Base-by-base conservation (phyloP, 2,797 vertebrate species). In the Anguilla pacifica region DNA sequence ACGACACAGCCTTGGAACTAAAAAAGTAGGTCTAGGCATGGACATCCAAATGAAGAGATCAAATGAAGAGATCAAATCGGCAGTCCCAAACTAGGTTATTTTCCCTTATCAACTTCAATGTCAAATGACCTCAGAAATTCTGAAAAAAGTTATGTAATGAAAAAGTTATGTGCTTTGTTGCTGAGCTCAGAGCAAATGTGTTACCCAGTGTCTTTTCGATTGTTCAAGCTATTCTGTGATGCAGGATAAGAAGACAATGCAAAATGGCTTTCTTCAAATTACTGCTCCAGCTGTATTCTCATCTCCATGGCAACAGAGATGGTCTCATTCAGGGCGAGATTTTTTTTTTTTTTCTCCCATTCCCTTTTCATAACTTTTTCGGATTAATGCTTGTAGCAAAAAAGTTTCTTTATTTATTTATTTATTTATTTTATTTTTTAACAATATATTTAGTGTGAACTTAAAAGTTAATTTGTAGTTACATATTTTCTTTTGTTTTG, bases 291-390 rank as follows among this genome's bases (percentile, higher is more conserved):
- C 91, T 91, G 89, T 93, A 92, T 91, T 86, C 88, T 85, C 90
- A 94, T 95, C 94, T 91, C 95, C 90, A 94, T 94, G 91, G 94
- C 88, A 93, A 95, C 94, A 9, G 83, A 88, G 83, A 77, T 70
- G 15, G 74, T 86, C 59, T 86, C 84, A 59, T 83, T 83, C 84
- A 9, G 35, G 43, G n/a, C 13, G 31, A 43, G 72, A 46, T 28
- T 28, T 46, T n/a, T 31, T 28, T 28, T 28, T n/a, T 31, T 43
- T 87, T 57, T 74, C 35, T 79, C 35, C 39, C n/a, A 35, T 35
- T 67, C 31, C 13, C 28, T 84, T 83, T 57, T 84, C 31, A 35
- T n/a, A 87, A 85, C 67, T 88, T 88, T 87, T 87, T 77, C 28
- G 72, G 39, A 70, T 70, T 57, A 13, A 51, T 84, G 83, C 72